Percentiles rank a stretch among this genome's conserved stretches.
Evolutionary conservation across 2,113 vertebrate genomes (phyloP).

Genomic region (Microcebus murinus): DNA sequence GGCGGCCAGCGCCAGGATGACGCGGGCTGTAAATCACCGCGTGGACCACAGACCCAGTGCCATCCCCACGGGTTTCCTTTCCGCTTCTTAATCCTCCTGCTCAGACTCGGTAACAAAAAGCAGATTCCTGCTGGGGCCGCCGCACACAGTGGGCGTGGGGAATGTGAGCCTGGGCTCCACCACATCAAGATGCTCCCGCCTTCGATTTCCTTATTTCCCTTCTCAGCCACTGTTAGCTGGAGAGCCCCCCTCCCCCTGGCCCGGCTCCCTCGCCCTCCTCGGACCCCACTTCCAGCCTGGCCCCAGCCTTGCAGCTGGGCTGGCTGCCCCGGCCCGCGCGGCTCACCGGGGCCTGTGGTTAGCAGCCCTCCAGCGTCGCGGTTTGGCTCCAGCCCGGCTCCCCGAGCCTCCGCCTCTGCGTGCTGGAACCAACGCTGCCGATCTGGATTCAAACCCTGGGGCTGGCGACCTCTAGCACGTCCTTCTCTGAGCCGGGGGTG

Average conservation of each 20-base stretch:
- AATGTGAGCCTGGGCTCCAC: constrained; percentile 30
- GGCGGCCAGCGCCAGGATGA: constrained; percentile 56
- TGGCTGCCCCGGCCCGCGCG: background rate
- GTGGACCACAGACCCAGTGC: constrained; percentile 66
- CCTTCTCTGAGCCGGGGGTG: rapidly evolving
- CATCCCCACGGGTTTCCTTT: constrained; percentile 72
- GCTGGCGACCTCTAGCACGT: background rate
- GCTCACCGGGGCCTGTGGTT: constrained; percentile 53
- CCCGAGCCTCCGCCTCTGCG: background rate
- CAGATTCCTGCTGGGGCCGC: constrained; percentile 73
- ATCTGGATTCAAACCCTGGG: background rate
- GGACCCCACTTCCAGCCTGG: background rate
- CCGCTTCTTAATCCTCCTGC: constrained; percentile 69
- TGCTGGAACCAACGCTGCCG: background rate
- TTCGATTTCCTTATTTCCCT: constrained; percentile 26
- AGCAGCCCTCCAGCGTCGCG: constrained; percentile 23
- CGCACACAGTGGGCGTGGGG: background rate
- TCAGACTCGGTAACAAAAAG: constrained; percentile 68
- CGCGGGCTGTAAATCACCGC: constrained; percentile 53
- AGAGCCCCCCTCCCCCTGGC: background rate
- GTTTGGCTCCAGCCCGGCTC: constrained; percentile 30
- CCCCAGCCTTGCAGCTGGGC: constrained; percentile 15
- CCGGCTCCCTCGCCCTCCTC: background rate
- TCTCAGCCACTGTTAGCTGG: background rate
- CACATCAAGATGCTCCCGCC: constrained; percentile 48